Conservation (phyloP, 53 echinoderm and acorn worm genomes). For the Holothuria scabra region DNA sequence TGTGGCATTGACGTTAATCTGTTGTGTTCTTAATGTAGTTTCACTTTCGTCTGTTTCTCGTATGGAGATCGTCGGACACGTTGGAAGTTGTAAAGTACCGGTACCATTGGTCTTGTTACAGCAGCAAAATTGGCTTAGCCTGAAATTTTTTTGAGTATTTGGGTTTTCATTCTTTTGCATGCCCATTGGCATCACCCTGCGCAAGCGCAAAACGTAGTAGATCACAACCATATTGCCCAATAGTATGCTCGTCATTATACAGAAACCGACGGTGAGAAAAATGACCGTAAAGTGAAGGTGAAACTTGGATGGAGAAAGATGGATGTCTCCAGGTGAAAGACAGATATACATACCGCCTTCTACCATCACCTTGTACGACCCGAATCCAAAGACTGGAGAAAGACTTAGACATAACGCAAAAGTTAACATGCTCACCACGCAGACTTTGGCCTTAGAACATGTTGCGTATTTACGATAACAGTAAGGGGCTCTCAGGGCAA, state of each 20-base stretch:
- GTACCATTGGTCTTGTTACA: not conserved
- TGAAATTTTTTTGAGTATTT: too few species aligned
- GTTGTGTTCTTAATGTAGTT: not conserved
- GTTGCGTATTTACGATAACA: constrained; percentile 65
- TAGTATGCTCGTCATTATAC: constrained; percentile 57
- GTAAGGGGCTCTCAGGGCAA: constrained; percentile 65
- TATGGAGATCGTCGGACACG: not conserved
- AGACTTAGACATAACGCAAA: constrained; percentile 23
- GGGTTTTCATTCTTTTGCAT: too few species aligned
- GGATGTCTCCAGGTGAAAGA: constrained; percentile 69
- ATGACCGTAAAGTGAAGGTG: constrained; percentile 59
- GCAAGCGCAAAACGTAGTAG: constrained; percentile 43
- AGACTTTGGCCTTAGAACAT: constrained; percentile 50
- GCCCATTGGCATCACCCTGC: not conserved
- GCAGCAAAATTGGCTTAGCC: too few species aligned
- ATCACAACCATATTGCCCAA: constrained; percentile 63
- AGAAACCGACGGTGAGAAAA: constrained; percentile 52
- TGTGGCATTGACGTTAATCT: too few species aligned
- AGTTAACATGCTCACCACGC: constrained; percentile 35
- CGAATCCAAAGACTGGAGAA: constrained; percentile 66
- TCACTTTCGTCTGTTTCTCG: not conserved
- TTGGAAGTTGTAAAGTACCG: not conserved
- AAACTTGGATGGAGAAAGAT: constrained; percentile 35
- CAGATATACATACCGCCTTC: constrained; percentile 49
- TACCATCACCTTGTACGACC: constrained; percentile 51